Evolutionary conservation across 2,888 invertebrate species (phyloP), one percentile per base, ranked within the genome.

Genomic region (Scaptomyza caliginosa): DNA sequence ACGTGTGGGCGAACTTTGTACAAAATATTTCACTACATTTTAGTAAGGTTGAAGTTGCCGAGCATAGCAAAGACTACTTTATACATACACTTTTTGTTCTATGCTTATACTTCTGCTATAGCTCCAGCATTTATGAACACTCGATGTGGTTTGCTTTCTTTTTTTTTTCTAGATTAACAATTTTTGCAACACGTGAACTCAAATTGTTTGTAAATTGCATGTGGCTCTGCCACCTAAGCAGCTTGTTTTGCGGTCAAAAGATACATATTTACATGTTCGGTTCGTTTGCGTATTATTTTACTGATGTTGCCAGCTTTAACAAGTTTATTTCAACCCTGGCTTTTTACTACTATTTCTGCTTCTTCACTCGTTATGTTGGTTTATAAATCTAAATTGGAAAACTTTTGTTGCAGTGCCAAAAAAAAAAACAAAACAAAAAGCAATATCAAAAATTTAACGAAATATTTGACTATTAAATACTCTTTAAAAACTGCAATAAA

Each of bases 381-480:
- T 67, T 80, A 67, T 81, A 74, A 81, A 71, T 74, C 74, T 69
- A 76, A 81, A 84, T 84, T 81, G 77, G 74, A 84, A 83, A 83
- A 83, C 65, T 84, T 83, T 74, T 68, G 16, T 39, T 21, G 6
- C 38, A 43, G 55, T n/a, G 43, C 5, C 11, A 17, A 52, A 34
- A 57, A 28, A 5, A 26, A 42, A 52, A 30, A 42, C 8, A 7
- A 10, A 3, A 8, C 6, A 45, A 58, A 34, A 30, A 36, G 4
- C 2, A 17, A 8, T 5, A 2, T 0, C 10, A 39, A 45, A 11
- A 5, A n/a, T 3, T 2, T 6, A 19, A n/a, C 19, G 1, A 16
- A 8, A 13, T 17, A 4, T 19, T 34, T 16, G 56, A 36, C 42
- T 36, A 10, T 1, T 2, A 4, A 2, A 30, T 30, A 21, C 46